Evolutionary conservation across 2,113 vertebrate species (phyloP), one percentile per base, ranked within the genome.

Genomic region (Osmerus eperlanus): DNA sequence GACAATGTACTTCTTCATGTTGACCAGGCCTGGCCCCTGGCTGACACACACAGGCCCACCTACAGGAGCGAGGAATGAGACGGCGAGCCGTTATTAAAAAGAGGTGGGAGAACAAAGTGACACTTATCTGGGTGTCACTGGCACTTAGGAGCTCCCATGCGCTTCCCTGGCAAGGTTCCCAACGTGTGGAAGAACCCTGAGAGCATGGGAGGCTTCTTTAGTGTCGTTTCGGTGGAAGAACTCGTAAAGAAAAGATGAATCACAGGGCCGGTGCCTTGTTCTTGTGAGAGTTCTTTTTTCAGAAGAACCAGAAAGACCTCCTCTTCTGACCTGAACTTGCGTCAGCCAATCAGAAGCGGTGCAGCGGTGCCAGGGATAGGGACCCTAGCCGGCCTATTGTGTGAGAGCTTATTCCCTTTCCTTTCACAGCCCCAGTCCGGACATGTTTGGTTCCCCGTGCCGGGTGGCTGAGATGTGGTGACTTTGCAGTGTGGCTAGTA

Each of bases 1-100:
- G 18, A 77, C 68, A 71, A 56, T 25, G 75, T 73, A n/a, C 59
- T 77, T 70, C 55, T 77, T 75, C 65, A 65, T 60, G 64, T 58
- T 4, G 62, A 21, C 77, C 61, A 70, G 67, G 11, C 36, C 21
- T n/a, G 66, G 47, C 41, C 32, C 29, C 4, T 12, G 18, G 32
- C 19, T 75, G 47, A 53, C 28, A 67, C 25, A 67, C 25, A 18
- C 3, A 5, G 32, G 32, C 32, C 32, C 32, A 36, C 32, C 32
- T 36, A 36, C 32, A 7, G 32, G 6, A 6, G 32, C 32, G 32
- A 18, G 18, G 53, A 55, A 55, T 55, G 28, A 29, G 62, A 41
- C 16, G 64, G 36, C 8, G 18, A 19, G 7, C 36, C 47, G 21
- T 25, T 21, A 2, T 47, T 9, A 65, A 3, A 13, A 5, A 19